Evolutionary conservation across 2,888 invertebrate species (phyloP), one percentile per base, ranked within the genome.

Genomic region (Drosophila merina): DNA sequence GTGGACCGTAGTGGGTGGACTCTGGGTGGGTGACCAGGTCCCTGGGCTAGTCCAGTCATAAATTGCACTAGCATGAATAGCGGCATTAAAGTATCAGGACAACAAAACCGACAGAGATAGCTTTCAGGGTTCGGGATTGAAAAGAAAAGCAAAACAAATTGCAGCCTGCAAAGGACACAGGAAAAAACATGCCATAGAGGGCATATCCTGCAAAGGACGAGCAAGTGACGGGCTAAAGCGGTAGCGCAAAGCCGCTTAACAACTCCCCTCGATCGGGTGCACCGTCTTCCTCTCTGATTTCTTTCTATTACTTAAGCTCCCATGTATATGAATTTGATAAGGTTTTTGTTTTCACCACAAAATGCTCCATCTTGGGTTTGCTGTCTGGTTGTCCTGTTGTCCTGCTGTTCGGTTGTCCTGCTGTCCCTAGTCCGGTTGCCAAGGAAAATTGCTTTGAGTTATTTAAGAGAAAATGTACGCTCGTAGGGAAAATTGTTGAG

Each of bases 61-160:
- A 82, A 80, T 82, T 81, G 50, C 51, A 52, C 66, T 36, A 55
- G 47, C 79, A 76, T 86, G 86, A 79, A 81, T 83, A 66, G 80
- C 62, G 77, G 84, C 55, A 86, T 86, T 81, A 81, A 83, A 80
- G 81, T 83, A 86, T 83, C 80, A 72, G 80, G 49, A 59, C 62
- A 58, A 56, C 56, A 57, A 56, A 40, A 49, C 50, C 30, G 25
- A 36, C 20, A 38, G 20, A 12, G 14, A n/a, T 12, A 40, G 40
- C 6, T 14, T 5, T 12, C 7, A 31, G 38, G n/a, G n/a, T 9
- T 30, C 20, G 20, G 31, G n/a, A 8, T n/a, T 28, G 36, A 42
- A 63, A 72, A 64, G 56, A 25, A 51, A 57, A 40, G 73, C 42
- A 74, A 72, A 68, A 75, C 80, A 86, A 81, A 81, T 83, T 81